Evolutionary conservation across 2,113 vertebrate genomes (phyloP).

Genomic region (sheep (Ovis aries)): DNA sequence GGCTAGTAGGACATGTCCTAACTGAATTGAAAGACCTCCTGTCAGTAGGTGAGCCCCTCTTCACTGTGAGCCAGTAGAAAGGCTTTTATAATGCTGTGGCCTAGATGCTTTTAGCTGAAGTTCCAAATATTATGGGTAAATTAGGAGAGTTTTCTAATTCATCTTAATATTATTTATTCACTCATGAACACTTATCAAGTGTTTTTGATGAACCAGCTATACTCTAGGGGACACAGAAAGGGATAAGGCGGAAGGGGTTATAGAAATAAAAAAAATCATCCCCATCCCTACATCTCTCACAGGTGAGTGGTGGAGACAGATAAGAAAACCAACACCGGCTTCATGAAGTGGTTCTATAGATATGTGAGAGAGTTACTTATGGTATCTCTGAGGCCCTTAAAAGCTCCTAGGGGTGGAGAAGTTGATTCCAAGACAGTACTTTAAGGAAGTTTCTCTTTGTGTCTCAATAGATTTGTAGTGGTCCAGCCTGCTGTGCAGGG

Average conservation of each 20-base stretch:
- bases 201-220: not conserved
- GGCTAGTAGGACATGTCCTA: not conserved
- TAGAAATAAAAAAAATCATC: not conserved
- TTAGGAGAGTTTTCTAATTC: not conserved
- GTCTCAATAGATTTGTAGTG: not conserved
- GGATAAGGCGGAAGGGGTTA: not conserved
- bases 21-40: not conserved
- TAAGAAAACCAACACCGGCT: not conserved
- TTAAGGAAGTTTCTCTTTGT: not conserved
- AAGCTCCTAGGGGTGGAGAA: not conserved
- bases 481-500: not conserved
- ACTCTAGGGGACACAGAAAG: not conserved
- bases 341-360: not conserved
- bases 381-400: not conserved
- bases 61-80: not conserved
- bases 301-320: not conserved
- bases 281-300: not conserved
- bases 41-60: not conserved
- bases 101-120: not conserved
- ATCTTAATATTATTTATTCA: not conserved
- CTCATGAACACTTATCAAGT: not conserved
- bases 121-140: not conserved
- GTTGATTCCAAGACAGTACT: not conserved
- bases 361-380: not conserved
- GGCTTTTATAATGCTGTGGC: not conserved